Conservation (phyloP, 2,797 vertebrate genomes). For the Choloepus didactylus region DNA sequence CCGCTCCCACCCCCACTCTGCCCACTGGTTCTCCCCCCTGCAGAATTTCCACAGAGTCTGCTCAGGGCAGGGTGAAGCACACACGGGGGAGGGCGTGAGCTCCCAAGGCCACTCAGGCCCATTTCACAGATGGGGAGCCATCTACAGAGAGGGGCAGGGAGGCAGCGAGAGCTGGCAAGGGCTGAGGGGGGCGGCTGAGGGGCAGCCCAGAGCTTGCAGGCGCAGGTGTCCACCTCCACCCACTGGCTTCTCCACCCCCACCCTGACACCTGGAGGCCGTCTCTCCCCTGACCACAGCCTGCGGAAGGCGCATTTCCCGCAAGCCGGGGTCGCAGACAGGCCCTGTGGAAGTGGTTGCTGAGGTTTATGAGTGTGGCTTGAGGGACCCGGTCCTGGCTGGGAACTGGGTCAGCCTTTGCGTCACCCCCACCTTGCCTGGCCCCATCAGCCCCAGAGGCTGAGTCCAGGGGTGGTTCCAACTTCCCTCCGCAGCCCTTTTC, state of each 20-base stretch:
- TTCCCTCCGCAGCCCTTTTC: background rate
- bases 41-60: background rate
- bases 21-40: background rate
- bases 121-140: background rate
- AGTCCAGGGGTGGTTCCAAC: background rate
- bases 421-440: background rate
- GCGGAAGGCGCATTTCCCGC: conserved; percentile 1
- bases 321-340: background rate
- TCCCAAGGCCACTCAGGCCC: background rate
- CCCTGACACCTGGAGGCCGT: background rate
- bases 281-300: background rate
- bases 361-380: background rate
- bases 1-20: fast-evolving
- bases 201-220: background rate
- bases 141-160: background rate
- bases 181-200: background rate
- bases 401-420: conserved; percentile 23
- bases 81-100: fast-evolving
- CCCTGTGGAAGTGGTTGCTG: conserved; percentile 2
- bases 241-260: background rate
- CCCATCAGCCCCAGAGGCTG: background rate
- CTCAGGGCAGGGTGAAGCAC: background rate
- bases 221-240: background rate
- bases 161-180: background rate
- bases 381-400: background rate